Conservation (phyloP, 2,797 vertebrate species). For the Atherinosoma microstoma region DNA sequence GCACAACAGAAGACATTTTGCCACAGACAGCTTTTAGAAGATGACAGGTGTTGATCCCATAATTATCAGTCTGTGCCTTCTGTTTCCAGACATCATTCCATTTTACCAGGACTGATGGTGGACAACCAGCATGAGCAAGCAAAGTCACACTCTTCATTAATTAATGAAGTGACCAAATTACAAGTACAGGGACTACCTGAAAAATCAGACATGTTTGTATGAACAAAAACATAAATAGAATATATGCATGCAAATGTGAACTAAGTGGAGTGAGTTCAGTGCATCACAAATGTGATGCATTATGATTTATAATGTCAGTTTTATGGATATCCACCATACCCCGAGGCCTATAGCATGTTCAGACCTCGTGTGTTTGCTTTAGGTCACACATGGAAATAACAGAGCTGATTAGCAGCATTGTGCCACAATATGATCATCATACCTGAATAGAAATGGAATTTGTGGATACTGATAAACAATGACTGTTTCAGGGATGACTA, state of each 20-base stretch:
- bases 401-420: neutral
- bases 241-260: neutral
- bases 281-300: neutral
- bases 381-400: neutral
- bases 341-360: neutral
- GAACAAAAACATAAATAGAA: neutral
- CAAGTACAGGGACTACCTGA: neutral
- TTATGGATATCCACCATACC: neutral
- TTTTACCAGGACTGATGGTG: neutral
- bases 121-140: neutral
- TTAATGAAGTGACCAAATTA: neutral
- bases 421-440: constrained; percentile 1
- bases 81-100: constrained; percentile 9
- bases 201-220: neutral
- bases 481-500: constrained; percentile 49
- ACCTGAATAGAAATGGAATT: constrained; percentile 38
- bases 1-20: neutral
- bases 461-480: constrained; percentile 47
- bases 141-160: neutral
- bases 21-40: neutral
- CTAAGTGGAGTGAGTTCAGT: neutral
- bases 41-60: constrained; percentile 14
- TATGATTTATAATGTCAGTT: neutral
- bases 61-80: constrained; percentile 6
- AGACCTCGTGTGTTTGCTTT: neutral